Evolutionary conservation across 2,113 vertebrate genomes (phyloP).

Genomic region (Daubentonia madagascariensis): DNA sequence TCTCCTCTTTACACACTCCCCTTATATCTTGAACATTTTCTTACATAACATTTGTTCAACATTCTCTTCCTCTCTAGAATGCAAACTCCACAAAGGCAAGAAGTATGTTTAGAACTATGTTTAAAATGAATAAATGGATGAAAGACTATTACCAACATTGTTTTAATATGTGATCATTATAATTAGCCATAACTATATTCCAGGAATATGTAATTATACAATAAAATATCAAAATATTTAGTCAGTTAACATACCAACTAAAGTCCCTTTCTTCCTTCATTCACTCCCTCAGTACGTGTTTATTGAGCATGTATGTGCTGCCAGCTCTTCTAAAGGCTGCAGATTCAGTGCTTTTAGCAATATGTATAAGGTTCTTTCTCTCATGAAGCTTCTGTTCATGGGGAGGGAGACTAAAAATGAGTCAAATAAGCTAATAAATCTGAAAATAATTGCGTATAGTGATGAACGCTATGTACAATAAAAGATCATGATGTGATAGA

Average conservation of each 20-base stretch:
- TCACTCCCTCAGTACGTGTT: not conserved
- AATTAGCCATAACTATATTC: not conserved
- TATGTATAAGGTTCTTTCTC: not conserved
- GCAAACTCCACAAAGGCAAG: not conserved
- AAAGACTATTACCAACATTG: not conserved
- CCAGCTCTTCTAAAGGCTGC: not conserved
- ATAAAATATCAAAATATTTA: constrained; percentile 8
- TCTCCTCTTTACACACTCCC: not conserved
- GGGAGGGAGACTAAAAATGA: not conserved
- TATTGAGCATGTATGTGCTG: not conserved
- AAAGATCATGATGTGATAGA: not conserved
- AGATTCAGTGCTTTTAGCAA: no score
- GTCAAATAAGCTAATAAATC: not conserved
- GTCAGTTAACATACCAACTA: not conserved
- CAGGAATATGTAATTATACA: not conserved
- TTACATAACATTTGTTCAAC: not conserved
- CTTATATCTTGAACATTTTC: not conserved
- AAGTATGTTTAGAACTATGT: not conserved
- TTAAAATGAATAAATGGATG: constrained; percentile 8
- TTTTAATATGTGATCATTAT: constrained; percentile 8
- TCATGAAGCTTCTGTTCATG: not conserved
- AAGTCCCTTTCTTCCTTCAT: not conserved
- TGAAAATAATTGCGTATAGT: not conserved
- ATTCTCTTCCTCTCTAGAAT: not conserved
- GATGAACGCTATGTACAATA: not conserved